These are phyloP conservation scores for Blennius ocellaris DNA, from an alignment of 2,113 vertebrate species.

Conservation along the genomic window DNA sequence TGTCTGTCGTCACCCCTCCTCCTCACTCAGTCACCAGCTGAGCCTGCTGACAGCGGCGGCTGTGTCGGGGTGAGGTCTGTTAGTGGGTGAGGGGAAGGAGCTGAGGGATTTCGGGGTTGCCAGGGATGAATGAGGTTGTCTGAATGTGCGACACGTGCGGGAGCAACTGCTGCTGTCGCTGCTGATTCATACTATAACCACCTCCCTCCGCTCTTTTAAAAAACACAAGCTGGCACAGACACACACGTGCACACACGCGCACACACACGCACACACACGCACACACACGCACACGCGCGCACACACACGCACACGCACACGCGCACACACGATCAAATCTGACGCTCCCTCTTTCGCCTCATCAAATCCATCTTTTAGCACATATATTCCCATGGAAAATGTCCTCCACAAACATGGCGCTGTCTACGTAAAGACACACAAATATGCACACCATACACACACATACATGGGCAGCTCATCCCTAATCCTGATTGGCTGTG, in stretches of 20 bases:
- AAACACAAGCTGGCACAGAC: slow-evolving; percentile 53
- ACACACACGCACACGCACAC: slow-evolving; percentile 15
- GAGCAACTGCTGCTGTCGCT: slow-evolving; percentile 55
- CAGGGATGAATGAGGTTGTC: slow-evolving; percentile 75
- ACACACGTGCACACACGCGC: slow-evolving; percentile 25
- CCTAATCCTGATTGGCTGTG: slow-evolving; percentile 73
- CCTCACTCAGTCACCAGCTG: slow-evolving; percentile 65
- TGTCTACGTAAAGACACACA: slow-evolving; percentile 29
- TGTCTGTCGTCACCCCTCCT: slow-evolving; percentile 12
- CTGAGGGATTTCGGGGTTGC: slow-evolving; percentile 60
- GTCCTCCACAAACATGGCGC: slow-evolving; percentile 32
- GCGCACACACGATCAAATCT: slow-evolving; percentile 36
- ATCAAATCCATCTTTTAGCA: slow-evolving; percentile 48
- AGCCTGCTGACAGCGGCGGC: slow-evolving; percentile 58
- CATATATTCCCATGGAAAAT: slow-evolving; percentile 25
- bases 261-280: slow-evolving; percentile 16
- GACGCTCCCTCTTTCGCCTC: slow-evolving; percentile 34
- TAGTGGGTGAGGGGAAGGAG: slow-evolving; percentile 57
- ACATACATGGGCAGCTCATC: slow-evolving; percentile 37
- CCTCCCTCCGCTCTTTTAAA: slow-evolving; percentile 14
- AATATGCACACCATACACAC: slow-evolving; percentile 42
- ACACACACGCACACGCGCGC: slow-evolving; percentile 20
- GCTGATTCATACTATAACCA: slow-evolving; percentile 65
- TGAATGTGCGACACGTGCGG: slow-evolving; percentile 77
- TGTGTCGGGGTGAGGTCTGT: slow-evolving; percentile 65